Base-by-base conservation (phyloP, 1,140 invertebrate species). In the Ceratosolen fusciceps region DNA sequence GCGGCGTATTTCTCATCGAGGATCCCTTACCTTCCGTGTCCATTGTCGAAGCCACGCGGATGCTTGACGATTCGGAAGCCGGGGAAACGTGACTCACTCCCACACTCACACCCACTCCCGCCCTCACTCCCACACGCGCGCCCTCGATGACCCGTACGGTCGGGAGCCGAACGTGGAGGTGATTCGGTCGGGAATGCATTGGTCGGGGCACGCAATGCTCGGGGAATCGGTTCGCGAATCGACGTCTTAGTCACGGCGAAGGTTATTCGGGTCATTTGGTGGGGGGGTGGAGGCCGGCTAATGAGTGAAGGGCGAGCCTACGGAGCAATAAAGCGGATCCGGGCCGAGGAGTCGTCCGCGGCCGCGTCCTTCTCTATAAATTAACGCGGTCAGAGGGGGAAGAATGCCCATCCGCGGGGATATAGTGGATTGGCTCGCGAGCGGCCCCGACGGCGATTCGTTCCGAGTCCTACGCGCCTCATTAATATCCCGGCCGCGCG, bases 401-500 rank as follows among this genome's bases (percentile, higher is more conserved):
- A 74, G 74, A 81, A 80, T 58, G 34, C 58, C 43, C 60, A 37
- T 65, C 49, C n/a, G 58, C 72, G 72, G 47, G 78, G 82, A n/a
- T n/a, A n/a, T n/a, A n/a, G n/a, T n/a, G n/a, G n/a, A 84, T 83
- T 82, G 83, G 82, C 81, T 80, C 67, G 72, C 74, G 81, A 81
- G 82, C 83, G 82, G 80, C 58, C 74, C 62, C 47, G 34, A 2
- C 62, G 80, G 81, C 81, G 80, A 83, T 83, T 83, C 81, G 80
- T 84, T 83, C 68, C 81, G 72, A 82, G 82, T 82, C 82, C 79
- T 83, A 84, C 81, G 77, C 71, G 79, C 76, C 79, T 80, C 80
- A 83, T 84, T 85, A 83, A 84, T 84, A 85, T 85, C 83, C 84
- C 77, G 82, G 79, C n/a, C 2, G 70, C 77, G 67, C 83, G 79